phyloP scores from a whole-genome alignment of 1,140 invertebrate genomes.

The Bemisia tabaci region DNA sequence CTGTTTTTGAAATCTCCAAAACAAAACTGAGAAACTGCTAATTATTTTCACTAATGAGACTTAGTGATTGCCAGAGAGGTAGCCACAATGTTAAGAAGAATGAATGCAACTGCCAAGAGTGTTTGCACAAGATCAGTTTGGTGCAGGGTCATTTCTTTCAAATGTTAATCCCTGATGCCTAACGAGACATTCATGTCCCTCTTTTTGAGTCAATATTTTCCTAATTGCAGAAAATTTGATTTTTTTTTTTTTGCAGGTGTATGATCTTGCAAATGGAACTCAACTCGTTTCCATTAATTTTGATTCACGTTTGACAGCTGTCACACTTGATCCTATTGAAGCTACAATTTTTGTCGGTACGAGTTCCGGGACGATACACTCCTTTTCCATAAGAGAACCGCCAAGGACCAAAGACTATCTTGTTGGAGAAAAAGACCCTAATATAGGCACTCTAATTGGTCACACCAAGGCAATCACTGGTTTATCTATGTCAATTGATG shows the following conservation, averaged over 20 bases:
- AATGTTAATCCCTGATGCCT: too few species aligned
- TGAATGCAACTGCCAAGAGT: too few species aligned
- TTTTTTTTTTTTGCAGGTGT: constrained; percentile 37
- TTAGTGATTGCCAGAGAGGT: too few species aligned
- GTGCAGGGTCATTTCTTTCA: too few species aligned
- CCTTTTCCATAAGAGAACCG: constrained; percentile 47
- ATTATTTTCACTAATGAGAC: too few species aligned
- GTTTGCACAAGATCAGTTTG: too few species aligned
- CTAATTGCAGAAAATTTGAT: too few species aligned
- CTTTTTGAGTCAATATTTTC: too few species aligned
- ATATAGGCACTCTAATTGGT: constrained; percentile 35
- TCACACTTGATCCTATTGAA: constrained; percentile 55
- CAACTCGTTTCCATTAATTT: constrained; percentile 59
- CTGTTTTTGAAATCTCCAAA: too few species aligned
- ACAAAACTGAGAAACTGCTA: too few species aligned
- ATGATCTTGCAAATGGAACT: constrained; percentile 49
- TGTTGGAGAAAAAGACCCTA: constrained; percentile 27
- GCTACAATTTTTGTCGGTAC: constrained; percentile 57
- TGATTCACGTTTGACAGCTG: constrained; percentile 48
- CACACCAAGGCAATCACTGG: constrained; percentile 52
- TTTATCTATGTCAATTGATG: constrained; percentile 54
- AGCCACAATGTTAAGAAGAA: too few species aligned
- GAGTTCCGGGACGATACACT: constrained; percentile 49
- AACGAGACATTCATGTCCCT: too few species aligned
- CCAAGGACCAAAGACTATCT: constrained; percentile 51